Evolutionary conservation across 2,797 vertebrate species (phyloP).

Genomic region (Myotis findleyi): DNA sequence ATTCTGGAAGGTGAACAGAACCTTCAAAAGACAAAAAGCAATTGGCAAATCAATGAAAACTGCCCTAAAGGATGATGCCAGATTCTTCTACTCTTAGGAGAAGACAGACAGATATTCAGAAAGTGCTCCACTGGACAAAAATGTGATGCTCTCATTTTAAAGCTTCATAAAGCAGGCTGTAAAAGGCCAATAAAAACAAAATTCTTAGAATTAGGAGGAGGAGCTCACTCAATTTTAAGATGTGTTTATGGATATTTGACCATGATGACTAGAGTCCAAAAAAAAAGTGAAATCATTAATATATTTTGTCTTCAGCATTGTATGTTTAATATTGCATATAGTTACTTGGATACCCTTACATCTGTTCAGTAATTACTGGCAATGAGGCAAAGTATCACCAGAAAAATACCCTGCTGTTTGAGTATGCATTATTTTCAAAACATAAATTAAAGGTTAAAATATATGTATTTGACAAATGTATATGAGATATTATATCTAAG

Average conservation of each 20-base stretch:
- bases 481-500: constrained; percentile 42
- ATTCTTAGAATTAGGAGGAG: neutral
- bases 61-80: neutral
- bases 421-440: constrained; percentile 62
- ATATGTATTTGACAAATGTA: constrained; percentile 31
- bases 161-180: neutral
- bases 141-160: neutral
- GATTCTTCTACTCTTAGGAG: neutral
- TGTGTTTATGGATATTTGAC: constrained; percentile 55
- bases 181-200: constrained; percentile 39
- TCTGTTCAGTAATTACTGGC: constrained; percentile 68
- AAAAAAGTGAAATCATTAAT: constrained; percentile 58
- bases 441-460: constrained; percentile 58
- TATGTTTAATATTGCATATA: constrained; percentile 35
- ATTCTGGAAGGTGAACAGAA: neutral
- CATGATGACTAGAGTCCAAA: neutral
- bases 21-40: neutral
- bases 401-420: constrained; percentile 53
- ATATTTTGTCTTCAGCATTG: neutral
- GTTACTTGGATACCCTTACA: constrained; percentile 66
- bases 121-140: neutral
- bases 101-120: neutral
- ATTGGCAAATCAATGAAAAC: neutral
- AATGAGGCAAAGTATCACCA: constrained; percentile 62
- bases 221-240: constrained; percentile 24